A percentile compares a stretch with the other conserved stretches of the same genome.
These are phyloP conservation scores for Cordilura impudica DNA, from an alignment of 2,888 invertebrate genomes.

Conservation along the genomic window DNA sequence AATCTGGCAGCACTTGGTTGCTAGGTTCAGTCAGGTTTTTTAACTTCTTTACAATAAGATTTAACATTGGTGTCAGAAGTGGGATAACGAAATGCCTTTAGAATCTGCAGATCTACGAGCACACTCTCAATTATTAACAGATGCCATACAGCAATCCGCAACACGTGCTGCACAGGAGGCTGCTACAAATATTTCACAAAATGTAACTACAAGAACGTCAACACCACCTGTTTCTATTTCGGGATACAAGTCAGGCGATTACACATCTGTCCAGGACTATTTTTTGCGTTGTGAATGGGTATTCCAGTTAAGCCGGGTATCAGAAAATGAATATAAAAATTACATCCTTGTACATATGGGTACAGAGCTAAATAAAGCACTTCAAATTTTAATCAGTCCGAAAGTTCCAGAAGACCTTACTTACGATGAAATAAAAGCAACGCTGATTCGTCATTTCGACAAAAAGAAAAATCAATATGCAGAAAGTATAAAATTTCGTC, in stretches of 20 bases:
- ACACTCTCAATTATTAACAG: too few species aligned
- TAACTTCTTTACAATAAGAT: too few species aligned
- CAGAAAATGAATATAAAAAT: not conserved
- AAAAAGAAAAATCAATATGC: conserved; percentile 23
- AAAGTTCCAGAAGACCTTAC: conserved; percentile 2
- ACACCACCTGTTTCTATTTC: too few species aligned
- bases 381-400: conserved; percentile 1
- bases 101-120: too few species aligned
- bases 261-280: conserved; percentile 7
- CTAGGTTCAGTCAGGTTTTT: too few species aligned
- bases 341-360: conserved; percentile 28
- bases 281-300: conserved; percentile 15
- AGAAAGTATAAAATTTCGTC: conserved; percentile 21
- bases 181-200: too few species aligned
- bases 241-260: not conserved
- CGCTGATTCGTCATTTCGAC: conserved; percentile 14
- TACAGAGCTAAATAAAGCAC: conserved; percentile 3
- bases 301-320: conserved; percentile 1
- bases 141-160: too few species aligned
- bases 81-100: too few species aligned
- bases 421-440: conserved; percentile 14
- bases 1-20: too few species aligned
- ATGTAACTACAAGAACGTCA: too few species aligned
- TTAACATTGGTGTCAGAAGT: too few species aligned
- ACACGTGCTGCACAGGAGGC: too few species aligned